Base-by-base conservation (phyloP, 2,797 vertebrate genomes). In the Acipenser ruthenus region DNA sequence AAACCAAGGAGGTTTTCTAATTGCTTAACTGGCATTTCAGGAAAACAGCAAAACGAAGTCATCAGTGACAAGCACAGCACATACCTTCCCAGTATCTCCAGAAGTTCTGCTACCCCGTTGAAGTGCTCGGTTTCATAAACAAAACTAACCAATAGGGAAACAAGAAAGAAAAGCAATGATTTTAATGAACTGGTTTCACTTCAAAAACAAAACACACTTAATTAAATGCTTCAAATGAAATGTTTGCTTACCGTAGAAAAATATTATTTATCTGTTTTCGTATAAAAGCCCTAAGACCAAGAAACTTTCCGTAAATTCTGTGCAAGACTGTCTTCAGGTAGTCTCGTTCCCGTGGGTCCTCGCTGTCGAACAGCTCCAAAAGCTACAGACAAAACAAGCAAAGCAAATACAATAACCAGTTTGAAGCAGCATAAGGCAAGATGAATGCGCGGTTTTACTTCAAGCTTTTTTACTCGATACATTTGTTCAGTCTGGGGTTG, bases 231-330 rank as follows among this genome's bases (percentile, higher is more conserved):
- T 37, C 23, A 37, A 37, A 37, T 37, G 23, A 37, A 37, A 37
- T 37, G 2, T 2, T 4, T 37, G 23, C 93, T 97, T 87, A 99
- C 96, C 95, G 94, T 98, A 98, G 94, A 98, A 99, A 99, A 99
- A 99, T 99, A 98, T 99, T 99, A 93, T 99, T 99, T 83, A 99
- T 98, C 92, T 98, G 96, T 97, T 99, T 99, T 93, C 96, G 93
- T 92, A 99, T 99, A 98, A 99, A 99, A 93, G 96, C 96, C 93
- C 96, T 95, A 93, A 99, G 93, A 84, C 96, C 96, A 84, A 99
- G 92, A 90, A 99, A 99, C 93, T 99, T 99, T 82, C 96, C 96
- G 71, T 99, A 99, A 91, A 99, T 99, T 97, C 96, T 96, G 93
- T 98, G 96, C 84, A 98, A 91, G 88, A 98, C 95, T 86, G 96